These are phyloP conservation scores for Cromileptes altivelis DNA, from an alignment of 2,113 vertebrate genomes.

Conservation along the genomic window DNA sequence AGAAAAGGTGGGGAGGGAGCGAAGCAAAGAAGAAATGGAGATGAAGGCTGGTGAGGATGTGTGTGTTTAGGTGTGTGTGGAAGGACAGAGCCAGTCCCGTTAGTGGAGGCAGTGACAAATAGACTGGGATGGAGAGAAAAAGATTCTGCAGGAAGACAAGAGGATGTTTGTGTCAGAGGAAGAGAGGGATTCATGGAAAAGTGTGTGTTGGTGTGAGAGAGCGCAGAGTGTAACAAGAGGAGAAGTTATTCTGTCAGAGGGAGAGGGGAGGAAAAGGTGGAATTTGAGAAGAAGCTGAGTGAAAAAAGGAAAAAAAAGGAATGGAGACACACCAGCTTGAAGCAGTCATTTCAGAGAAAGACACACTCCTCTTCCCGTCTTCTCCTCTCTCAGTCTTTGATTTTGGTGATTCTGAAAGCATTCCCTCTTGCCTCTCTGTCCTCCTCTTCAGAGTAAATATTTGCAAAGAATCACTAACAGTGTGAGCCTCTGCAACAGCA, in stretches of 20 bases:
- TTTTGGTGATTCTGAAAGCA: not conserved
- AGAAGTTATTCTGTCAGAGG: constrained; percentile 60
- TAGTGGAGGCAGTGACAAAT: constrained; percentile 13
- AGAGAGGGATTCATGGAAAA: constrained; percentile 61
- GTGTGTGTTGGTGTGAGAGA: not conserved
- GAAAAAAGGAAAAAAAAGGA: not conserved
- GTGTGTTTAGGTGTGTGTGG: not conserved
- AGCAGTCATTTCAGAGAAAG: constrained; percentile 44
- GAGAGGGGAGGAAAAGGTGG: constrained; percentile 55
- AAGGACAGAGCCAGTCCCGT: not conserved
- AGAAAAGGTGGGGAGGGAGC: constrained; percentile 11
- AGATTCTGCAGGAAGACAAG: constrained; percentile 36
- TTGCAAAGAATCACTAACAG: constrained; percentile 52
- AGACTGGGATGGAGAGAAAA: constrained; percentile 25
- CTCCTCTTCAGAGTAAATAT: constrained; percentile 54
- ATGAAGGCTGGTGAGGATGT: constrained; percentile 24
- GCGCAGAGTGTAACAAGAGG: constrained; percentile 62
- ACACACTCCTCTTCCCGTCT: not conserved
- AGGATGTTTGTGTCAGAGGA: constrained; percentile 47
- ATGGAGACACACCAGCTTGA: constrained; percentile 26
- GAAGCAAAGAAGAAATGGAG: constrained; percentile 13
- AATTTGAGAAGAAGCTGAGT: constrained; percentile 62
- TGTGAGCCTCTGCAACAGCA: constrained; percentile 12
- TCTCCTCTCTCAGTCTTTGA: constrained; percentile 12
- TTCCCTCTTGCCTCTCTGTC: constrained; percentile 21